Base-by-base conservation (phyloP, 1,140 invertebrate genomes). In the Caerostris extrusa region DNA sequence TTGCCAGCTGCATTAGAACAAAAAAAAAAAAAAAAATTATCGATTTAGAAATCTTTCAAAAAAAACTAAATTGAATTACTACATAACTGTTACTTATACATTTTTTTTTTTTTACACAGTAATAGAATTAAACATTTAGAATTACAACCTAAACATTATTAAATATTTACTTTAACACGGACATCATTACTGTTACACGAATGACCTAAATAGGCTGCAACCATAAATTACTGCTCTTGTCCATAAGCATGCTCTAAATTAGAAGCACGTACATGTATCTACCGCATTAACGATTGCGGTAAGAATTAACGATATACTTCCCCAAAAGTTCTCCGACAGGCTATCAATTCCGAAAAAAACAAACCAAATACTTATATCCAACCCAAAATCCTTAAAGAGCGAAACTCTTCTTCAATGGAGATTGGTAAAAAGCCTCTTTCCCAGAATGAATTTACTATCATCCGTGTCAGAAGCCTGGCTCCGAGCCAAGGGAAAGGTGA, bases 381-480 rank as follows among this genome's bases (percentile, higher is more conserved):
- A 12, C 8, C 71, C 3, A 50, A 77, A 77, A 77, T 77, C 71
- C 34, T 50, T 12, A 77, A 3, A 10, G 71, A 50, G 3, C 8
- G 3, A 50, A 5, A 34, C 34, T 34, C 34, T 34, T 77, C 71
- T 10, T 77, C 19, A 50, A 77, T 77, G 34, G 34, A 77, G 61
- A 53, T 50, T 77, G 34, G 71, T 10, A 12, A 53, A 77, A 77
- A 77, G 10, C 3, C 34, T 10, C 71, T 57, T 34, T 58, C 19
- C 56, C 56, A 58, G n/a, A 85, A 85, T 56, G 83, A 85, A 85
- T 85, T 85, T 85, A 85, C 57, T 85, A 85, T 67, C 64, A 34
- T 34, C 83, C 55, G 56, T 60, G 34, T 17, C 55, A 34, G 17
- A 7, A 17, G 8, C 34, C n/a, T 85, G 83, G 83, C 83, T 55